These are phyloP conservation scores for Falco berigora DNA, from an alignment of 2,797 vertebrate genomes.

Conservation along the genomic window DNA sequence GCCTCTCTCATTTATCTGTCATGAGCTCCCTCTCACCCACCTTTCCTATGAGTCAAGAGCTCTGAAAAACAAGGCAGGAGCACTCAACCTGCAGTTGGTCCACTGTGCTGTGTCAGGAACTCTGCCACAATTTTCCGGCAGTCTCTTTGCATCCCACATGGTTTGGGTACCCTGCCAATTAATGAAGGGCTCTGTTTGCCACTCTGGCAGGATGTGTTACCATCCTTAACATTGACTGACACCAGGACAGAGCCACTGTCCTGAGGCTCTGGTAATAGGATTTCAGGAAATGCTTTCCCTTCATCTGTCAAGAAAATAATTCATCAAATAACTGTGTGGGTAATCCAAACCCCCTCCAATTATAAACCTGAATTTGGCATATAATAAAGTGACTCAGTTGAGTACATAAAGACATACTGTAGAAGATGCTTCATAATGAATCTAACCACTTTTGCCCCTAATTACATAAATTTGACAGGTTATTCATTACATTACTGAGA, in stretches of 20 bases:
- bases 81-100: accelerated
- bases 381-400: neutral
- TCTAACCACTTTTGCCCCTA: neutral
- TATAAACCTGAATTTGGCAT: neutral
- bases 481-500: neutral
- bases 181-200: neutral
- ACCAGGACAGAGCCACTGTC: neutral
- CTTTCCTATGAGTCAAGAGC: neutral
- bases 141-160: neutral
- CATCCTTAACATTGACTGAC: neutral
- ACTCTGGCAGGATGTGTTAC: neutral
- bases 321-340: neutral
- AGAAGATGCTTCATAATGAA: neutral
- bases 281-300: constrained; percentile 6
- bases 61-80: neutral
- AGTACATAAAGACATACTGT: neutral
- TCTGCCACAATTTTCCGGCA: neutral
- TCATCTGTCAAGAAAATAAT: constrained; percentile 9
- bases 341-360: neutral
- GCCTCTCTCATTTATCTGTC: neutral
- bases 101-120: neutral
- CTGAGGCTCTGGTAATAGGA: neutral
- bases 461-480: neutral
- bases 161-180: neutral
- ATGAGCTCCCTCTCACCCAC: neutral